Conservation (phyloP, 1,140 invertebrate genomes). For the Anthonomus grandis region DNA sequence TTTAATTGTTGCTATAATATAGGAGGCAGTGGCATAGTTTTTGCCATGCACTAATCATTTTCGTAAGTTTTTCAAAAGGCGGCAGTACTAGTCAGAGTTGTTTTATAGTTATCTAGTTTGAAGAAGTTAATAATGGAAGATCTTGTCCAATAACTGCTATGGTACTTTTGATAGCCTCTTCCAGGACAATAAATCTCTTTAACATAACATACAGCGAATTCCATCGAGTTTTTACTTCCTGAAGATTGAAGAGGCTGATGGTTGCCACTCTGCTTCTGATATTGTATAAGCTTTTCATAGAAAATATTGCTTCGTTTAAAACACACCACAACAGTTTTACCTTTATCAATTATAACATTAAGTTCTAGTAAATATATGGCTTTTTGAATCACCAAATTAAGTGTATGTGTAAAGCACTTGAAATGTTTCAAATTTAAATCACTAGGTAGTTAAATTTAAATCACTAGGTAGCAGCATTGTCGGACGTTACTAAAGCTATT, state of each 20-base stretch:
- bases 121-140: neutral
- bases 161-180: too few relatives aligned
- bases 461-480: neutral
- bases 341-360: too few relatives aligned
- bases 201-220: neutral
- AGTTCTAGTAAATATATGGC: too few relatives aligned
- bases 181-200: neutral
- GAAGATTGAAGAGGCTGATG: neutral
- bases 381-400: too few relatives aligned
- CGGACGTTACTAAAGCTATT: neutral
- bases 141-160: neutral
- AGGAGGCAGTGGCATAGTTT: too few relatives aligned
- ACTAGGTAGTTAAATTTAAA: neutral
- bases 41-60: too few relatives aligned
- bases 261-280: neutral
- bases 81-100: neutral
- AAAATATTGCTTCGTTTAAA: too few relatives aligned
- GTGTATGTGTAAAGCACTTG: neutral
- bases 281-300: neutral
- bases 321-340: too few relatives aligned
- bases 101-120: conserved; percentile 1
- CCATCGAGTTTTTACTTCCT: neutral
- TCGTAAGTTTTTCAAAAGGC: too few relatives aligned
- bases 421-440: neutral
- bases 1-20: too few relatives aligned